phyloP scores from a whole-genome alignment of 2,888 invertebrate species.

The Baccha elongata region DNA sequence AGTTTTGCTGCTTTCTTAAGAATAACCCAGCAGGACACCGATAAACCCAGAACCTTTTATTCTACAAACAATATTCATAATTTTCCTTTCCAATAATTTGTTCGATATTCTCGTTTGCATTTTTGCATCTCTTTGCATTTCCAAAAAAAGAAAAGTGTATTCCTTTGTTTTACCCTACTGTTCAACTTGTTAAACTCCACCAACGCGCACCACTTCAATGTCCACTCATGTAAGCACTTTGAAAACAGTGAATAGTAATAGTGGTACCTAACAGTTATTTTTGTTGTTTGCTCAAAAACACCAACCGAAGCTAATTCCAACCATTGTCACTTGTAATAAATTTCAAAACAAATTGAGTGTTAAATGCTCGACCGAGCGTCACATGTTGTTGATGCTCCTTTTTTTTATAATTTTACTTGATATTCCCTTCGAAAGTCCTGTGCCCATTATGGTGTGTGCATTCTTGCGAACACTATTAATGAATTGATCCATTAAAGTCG shows the following conservation, averaged over 20 bases:
- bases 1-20: too few relatives aligned
- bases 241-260: constrained; percentile 26
- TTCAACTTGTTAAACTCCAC: constrained; percentile 1
- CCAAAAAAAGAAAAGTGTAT: background rate
- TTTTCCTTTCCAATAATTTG: too few relatives aligned
- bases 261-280: background rate
- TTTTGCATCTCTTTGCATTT: too few relatives aligned
- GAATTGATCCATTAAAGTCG: constrained; percentile 72
- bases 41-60: too few relatives aligned
- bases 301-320: constrained; percentile 54
- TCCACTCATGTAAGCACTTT: constrained; percentile 54
- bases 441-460: constrained; percentile 40
- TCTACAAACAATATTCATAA: too few relatives aligned
- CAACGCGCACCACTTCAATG: constrained; percentile 22
- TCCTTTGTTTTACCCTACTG: constrained; percentile 36
- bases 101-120: too few relatives aligned
- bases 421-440: background rate
- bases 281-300: constrained; percentile 8
- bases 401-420: constrained; percentile 35
- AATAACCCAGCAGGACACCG: too few relatives aligned
- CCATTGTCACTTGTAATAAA: constrained; percentile 77
- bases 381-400: constrained; percentile 69
- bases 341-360: constrained; percentile 78
- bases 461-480: constrained; percentile 67
- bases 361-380: constrained; percentile 76